These are phyloP conservation scores for Caradrina clavipalpis DNA, from an alignment of 2,888 invertebrate genomes.

Conservation along the genomic window DNA sequence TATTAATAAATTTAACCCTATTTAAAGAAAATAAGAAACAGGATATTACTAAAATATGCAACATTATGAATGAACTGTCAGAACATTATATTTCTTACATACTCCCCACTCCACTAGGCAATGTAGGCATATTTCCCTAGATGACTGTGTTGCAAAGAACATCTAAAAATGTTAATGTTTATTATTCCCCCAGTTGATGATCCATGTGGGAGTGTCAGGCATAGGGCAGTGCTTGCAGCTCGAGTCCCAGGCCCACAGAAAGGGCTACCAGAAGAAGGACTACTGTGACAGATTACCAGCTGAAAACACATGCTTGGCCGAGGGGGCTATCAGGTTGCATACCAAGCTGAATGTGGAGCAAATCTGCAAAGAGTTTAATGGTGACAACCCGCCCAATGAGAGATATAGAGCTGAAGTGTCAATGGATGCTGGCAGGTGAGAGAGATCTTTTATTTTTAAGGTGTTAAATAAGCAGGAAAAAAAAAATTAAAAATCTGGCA, in stretches of 20 bases:
- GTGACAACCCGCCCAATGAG: constrained; percentile 63
- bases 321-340: constrained; percentile 87
- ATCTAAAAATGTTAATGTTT: not conserved
- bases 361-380: constrained; percentile 88
- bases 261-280: constrained; percentile 91
- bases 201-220: constrained; percentile 95
- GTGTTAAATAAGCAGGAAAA: too few relatives aligned
- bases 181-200: constrained; percentile 90
- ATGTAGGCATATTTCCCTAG: too few relatives aligned
- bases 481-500: too few relatives aligned
- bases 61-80: not conserved
- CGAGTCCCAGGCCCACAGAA: constrained; percentile 92
- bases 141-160: not conserved
- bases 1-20: not conserved
- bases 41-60: too few relatives aligned
- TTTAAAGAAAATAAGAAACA: not conserved
- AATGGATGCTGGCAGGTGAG: constrained; percentile 91
- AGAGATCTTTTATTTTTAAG: constrained; percentile 27
- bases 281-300: constrained; percentile 86
- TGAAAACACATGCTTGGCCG: constrained; percentile 76
- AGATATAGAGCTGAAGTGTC: constrained; percentile 85
- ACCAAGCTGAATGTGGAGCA: constrained; percentile 87
- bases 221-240: constrained; percentile 92
- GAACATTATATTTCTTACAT: not conserved
- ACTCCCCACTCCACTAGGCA: too few relatives aligned